These are phyloP conservation scores for Poecilus cupreus DNA, from an alignment of 2,888 invertebrate species.

Conservation along the genomic window DNA sequence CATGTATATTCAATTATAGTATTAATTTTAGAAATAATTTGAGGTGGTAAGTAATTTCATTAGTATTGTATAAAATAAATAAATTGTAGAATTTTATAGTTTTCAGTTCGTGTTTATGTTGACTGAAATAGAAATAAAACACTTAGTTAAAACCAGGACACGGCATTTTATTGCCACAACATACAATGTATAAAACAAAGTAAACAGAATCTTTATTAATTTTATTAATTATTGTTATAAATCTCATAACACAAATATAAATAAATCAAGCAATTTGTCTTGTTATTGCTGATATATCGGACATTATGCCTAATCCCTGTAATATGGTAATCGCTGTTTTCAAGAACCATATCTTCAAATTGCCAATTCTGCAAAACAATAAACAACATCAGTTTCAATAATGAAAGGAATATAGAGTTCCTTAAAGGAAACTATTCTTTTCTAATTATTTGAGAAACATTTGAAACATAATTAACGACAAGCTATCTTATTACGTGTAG, in stretches of 20 bases:
- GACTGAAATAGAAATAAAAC: slow-evolving; percentile 10
- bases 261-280: slow-evolving; percentile 39
- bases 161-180: slow-evolving; percentile 2
- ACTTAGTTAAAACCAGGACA: background rate
- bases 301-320: slow-evolving; percentile 60
- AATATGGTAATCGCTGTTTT: slow-evolving; percentile 59
- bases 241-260: background rate
- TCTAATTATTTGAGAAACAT: too few relatives aligned
- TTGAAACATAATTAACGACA: too few relatives aligned
- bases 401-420: too few relatives aligned
- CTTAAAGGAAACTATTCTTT: too few relatives aligned
- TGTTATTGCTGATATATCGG: slow-evolving; percentile 58
- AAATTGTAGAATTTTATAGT: slow-evolving; percentile 10
- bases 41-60: slow-evolving; percentile 28
- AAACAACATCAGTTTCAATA: slow-evolving; percentile 13
- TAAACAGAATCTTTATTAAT: background rate
- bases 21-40: slow-evolving; percentile 6
- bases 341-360: slow-evolving; percentile 61
- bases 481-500: too few relatives aligned
- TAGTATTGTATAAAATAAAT: background rate
- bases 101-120: slow-evolving; percentile 10
- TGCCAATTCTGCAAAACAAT: slow-evolving; percentile 56
- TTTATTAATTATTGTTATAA: background rate
- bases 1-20: slow-evolving; percentile 32
- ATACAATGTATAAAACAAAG: slow-evolving; percentile 26